Base-by-base conservation (phyloP, 2,113 vertebrate species). In the Halcyon malimbica region DNA sequence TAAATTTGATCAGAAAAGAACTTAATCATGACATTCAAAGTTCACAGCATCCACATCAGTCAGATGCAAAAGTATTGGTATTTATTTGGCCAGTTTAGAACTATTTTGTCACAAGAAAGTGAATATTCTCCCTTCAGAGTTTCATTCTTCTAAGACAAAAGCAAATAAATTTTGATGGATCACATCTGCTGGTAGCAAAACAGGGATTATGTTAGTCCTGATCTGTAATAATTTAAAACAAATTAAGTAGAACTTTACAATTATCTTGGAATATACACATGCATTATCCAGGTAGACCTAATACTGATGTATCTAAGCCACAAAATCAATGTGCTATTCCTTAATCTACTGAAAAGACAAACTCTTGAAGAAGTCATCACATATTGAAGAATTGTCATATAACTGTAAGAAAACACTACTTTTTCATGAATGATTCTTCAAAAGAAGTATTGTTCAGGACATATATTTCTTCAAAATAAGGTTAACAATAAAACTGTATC, bases 1-100 rank as follows among this genome's bases (percentile, higher is more conserved):
- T 46, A 83, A 94, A 96, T 80, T 65, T 78, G 44, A 95, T 62
- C 57, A 94, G 77, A 31, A 64, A 89, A 95, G 94, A 94, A 90
- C 18, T 70, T 91, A 46, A 60, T 50, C 26, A 65, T 67, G 48
- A 64, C 56, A 82, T 59, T 21, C 4, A 4, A 59, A 70, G 31
- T n/a, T 44, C 59, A 57, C 19, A 10, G 18, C 28, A 71, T 31
- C 54, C 63, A 42, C 20, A 54, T 68, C 26, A 62, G 19, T 53
- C 42, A 89, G 57, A 78, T 51, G 7, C 23, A 69, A 71, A 53
- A 60, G 5, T 33, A 25, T 10, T 77, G 70, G 20, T 70, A 57
- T 60, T 79, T 64, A 60, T 83, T 50, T 42, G 25, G 33, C 23
- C 42, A 44, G 23, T 70, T 70, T 18, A 64, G 46, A 90, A 67